Conservation (phyloP, 2,888 invertebrate genomes). For the Buathra laborator region DNA sequence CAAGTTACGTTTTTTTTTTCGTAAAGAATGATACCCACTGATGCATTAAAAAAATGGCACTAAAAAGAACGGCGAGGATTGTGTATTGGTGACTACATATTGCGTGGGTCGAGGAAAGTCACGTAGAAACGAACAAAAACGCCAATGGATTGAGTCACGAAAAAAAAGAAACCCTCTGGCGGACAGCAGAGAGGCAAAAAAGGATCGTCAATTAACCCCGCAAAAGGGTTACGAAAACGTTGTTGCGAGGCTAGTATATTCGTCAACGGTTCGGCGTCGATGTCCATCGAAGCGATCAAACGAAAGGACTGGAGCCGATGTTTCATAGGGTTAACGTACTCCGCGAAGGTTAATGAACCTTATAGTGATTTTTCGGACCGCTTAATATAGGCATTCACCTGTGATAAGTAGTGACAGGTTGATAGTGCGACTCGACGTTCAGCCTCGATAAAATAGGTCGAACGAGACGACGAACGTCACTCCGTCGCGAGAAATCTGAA, state of each 20-base stretch:
- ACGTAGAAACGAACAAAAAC: background rate
- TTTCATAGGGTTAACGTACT: slow-evolving; percentile 57
- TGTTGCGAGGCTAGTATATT: slow-evolving; percentile 46
- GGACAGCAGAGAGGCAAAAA: slow-evolving; percentile 33
- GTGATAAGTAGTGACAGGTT: slow-evolving; percentile 65
- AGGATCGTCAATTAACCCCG: slow-evolving; percentile 77
- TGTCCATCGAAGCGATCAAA: slow-evolving; percentile 40
- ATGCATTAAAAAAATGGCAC: no score
- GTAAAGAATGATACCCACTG: no score
- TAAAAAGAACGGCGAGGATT: no score
- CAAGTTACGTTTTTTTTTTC: no score
- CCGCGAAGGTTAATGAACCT: slow-evolving; percentile 55
- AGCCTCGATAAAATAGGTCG: slow-evolving; percentile 53
- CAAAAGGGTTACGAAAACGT: slow-evolving; percentile 63
- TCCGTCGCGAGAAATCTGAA: slow-evolving; percentile 47
- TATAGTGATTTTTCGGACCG: slow-evolving; percentile 58
- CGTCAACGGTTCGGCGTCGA: slow-evolving; percentile 46
- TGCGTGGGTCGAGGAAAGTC: no score
- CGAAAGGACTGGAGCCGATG: slow-evolving; percentile 8
- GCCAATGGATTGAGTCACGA: background rate
- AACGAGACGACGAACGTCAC: slow-evolving; percentile 37
- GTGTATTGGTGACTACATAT: no score
- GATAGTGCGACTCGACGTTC: slow-evolving; percentile 52
- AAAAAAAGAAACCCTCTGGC: background rate
- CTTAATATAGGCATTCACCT: slow-evolving; percentile 63